Percentiles rank a stretch among this genome's conserved stretches.
Evolutionary conservation across 2,888 invertebrate species (phyloP).

Genomic region (Anticlea derivata): DNA sequence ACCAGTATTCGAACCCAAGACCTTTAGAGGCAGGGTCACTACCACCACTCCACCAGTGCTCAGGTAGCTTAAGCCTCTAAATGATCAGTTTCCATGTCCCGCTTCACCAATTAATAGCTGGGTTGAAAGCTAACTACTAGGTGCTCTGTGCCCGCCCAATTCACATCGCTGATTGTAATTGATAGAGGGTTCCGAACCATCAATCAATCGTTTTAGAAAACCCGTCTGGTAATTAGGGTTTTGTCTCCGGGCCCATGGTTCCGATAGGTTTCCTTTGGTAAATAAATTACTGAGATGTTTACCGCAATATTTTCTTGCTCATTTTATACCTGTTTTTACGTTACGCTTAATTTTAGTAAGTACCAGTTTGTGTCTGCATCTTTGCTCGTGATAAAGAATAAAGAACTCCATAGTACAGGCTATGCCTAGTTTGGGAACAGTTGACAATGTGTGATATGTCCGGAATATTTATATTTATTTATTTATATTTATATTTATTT

Average conservation of each 20-base stretch:
- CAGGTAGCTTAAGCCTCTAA: neutral
- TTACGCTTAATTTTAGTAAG: slow-evolving; percentile 4
- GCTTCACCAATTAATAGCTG: slow-evolving; percentile 9
- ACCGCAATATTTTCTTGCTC: slow-evolving; percentile 25
- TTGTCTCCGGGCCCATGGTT: slow-evolving; percentile 37
- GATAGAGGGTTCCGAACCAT: slow-evolving; percentile 51
- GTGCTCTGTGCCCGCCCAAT: slow-evolving; percentile 23
- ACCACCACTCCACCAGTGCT: no score
- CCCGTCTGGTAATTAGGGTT: slow-evolving; percentile 46
- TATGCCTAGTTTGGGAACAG: no score
- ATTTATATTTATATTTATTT: no score
- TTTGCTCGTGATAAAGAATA: no score
- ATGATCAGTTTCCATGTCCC: slow-evolving; percentile 7
- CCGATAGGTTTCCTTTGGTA: slow-evolving; percentile 14
- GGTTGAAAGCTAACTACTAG: slow-evolving; percentile 12
- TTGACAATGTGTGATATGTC: no score
- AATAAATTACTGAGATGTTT: slow-evolving; percentile 12
- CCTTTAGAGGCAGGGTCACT: no score
- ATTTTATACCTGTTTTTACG: slow-evolving; percentile 5
- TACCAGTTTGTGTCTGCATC: no score
- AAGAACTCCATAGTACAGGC: no score
- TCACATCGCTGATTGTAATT: slow-evolving; percentile 52
- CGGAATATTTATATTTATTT: no score
- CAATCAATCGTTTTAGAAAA: slow-evolving; percentile 55
- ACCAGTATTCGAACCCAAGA: no score